Conservation (phyloP, 2,113 vertebrate species). For the Lepisosteus oculatus region DNA sequence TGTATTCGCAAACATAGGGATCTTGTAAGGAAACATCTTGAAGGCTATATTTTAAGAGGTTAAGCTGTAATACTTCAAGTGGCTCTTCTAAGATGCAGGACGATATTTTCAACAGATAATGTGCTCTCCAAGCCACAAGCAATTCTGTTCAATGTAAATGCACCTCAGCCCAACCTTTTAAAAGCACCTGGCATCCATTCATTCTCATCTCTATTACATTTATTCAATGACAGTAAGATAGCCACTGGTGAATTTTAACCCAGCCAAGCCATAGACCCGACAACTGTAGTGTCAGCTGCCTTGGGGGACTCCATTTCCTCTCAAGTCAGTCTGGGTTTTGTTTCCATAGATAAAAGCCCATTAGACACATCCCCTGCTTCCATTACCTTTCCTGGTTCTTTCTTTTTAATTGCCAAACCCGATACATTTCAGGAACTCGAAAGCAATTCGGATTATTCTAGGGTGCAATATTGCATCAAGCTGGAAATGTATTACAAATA, state of each 20-base stretch:
- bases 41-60: no score
- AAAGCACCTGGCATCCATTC: constrained; percentile 51
- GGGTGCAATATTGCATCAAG: constrained; percentile 47
- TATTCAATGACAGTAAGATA: constrained; percentile 49
- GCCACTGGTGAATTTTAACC: constrained; percentile 52
- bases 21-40: no score
- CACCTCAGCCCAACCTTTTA: constrained; percentile 30
- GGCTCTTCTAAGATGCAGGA: not conserved
- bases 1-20: no score
- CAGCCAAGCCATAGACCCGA: constrained; percentile 45
- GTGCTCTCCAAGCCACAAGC: constrained; percentile 16
- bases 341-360: constrained; percentile 79
- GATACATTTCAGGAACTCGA: constrained; percentile 56
- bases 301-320: constrained; percentile 35
- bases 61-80: not conserved
- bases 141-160: constrained; percentile 35
- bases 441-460: constrained; percentile 59
- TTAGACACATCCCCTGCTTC: constrained; percentile 64
- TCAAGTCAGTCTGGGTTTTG: constrained; percentile 65
- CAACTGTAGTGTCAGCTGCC: constrained; percentile 54
- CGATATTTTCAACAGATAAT: not conserved
- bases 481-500: constrained; percentile 41
- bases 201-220: constrained; percentile 44
- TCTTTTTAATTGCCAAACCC: constrained; percentile 62
- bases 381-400: constrained; percentile 45